Evolutionary conservation across 2,113 vertebrate species (phyloP), one percentile per base, ranked within the genome.

Genomic region (Dascyllus trimaculatus): DNA sequence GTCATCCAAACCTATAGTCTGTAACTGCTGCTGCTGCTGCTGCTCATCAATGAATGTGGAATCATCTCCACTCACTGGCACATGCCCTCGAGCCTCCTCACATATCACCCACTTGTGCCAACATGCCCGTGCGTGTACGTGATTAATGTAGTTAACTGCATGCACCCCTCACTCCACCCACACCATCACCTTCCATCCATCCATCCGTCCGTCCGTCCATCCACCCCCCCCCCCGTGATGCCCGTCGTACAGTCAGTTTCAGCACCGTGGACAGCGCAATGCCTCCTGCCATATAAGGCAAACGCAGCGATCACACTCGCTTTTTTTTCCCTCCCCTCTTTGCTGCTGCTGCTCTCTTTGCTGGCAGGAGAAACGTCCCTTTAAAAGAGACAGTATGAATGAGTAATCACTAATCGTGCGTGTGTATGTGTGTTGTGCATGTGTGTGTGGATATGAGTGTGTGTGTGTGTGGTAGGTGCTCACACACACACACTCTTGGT

Each of bases 261-360:
- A 93, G 95, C 80, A 95, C 91, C 88, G 49, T 86, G 95, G 94
- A 93, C 94, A 96, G 94, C 86, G 94, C 94, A 91, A 49, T 76
- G 75, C 87, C 71, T 49, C 61, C 66, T 80, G 68, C 87, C 81
- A 40, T 75, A 89, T 82, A 78, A 84, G 92, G 90, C 70, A 83
- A 88, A 73, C 19, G 63, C 5, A 57, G 57, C 77, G 78, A 83
- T 74, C 82, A 69, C 51, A 58, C 52, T 57, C 18, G 56, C 17
- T 60, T 75, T 51, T 53, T 49, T 10, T 38, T 9, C 32, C 9
- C 32, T 7, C 7, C 2, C 0, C 9, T 1, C 8, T 9, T 8
- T 35, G 8, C 32, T 35, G 32, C 32, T 40, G 48, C 38, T 82
- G 62, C 82, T 72, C 15, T 51, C 53, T 70, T 86, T 79, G 43